Evolutionary conservation across 2,888 invertebrate species (phyloP), one percentile per base, ranked within the genome.

Genomic region (Drosophila meridionalis): DNA sequence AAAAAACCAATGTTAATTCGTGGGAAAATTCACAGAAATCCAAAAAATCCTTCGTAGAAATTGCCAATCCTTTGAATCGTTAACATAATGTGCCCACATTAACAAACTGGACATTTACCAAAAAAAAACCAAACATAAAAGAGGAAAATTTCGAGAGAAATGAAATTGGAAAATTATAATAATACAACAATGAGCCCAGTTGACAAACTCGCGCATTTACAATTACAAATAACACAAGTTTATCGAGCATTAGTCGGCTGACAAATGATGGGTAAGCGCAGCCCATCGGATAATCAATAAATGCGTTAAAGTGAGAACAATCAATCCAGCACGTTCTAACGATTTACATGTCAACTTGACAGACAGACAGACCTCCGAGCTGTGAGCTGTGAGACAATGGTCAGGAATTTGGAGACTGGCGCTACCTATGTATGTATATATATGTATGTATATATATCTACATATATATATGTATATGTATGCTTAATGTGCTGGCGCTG

Each of bases 281-380:
- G 36, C 28, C 42, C 45, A 42, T 40, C 48, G 50, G 52, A 67
- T 57, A 67, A 80, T 82, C 79, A 63, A 81, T 73, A 70, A 82
- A 69, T 65, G 66, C 73, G 70, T 66, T 71, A 76, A 80, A 80
- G 84, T 75, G 85, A 80, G 82, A 87, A 85, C 87, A 89, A 88
- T 88, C 85, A 85, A 87, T 87, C 87, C 80, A 86, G 80, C 87
- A 78, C 83, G 77, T 82, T 83, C 88, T 87, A 86, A 87, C 83
- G 83, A 87, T 87, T 87, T 87, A 87, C 88, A 87, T 87, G 87
- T 87, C 87, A 87, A 84, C 66, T 87, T 88, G 86, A 86, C 81
- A 74, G 77, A 68, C 83, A 77, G 69, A n/a, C 40, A 47, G 67
- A 42, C 30, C 55, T 56, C 32, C 26, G 26, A 12, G 26, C 45